A percentile compares a stretch with the other conserved stretches of the same genome.
Conservation (phyloP, 2,113 vertebrate genomes). For the Pardalotus punctatus region DNA sequence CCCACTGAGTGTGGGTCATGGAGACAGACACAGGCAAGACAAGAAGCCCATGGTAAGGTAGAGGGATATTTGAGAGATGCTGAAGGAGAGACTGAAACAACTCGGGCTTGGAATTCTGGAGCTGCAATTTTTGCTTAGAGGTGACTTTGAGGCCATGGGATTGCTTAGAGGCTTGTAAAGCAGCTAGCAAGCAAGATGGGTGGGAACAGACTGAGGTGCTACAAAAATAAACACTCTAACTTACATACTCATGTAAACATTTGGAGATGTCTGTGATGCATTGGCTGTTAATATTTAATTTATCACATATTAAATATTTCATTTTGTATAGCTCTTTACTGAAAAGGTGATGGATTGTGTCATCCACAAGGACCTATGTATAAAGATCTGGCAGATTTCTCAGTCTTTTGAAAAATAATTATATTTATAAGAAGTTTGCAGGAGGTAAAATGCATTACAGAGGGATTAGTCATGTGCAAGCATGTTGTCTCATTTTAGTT, state of each 20-base stretch:
- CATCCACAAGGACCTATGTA: not conserved
- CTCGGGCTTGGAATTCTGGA: not conserved
- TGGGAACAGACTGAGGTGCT: not conserved
- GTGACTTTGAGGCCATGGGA: not conserved
- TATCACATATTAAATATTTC: slow-evolving; percentile 46
- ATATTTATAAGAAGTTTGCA: not conserved
- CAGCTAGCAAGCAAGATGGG: not conserved
- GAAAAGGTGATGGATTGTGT: slow-evolving; percentile 12
- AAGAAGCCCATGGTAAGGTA: not conserved
- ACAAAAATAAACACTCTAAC: not conserved
- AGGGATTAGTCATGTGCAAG: slow-evolving; percentile 19
- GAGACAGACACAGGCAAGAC: not conserved
- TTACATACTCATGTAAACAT: not conserved
- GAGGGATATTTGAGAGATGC: not conserved
- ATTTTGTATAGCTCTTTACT: slow-evolving; percentile 23
- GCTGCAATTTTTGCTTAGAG: not conserved
- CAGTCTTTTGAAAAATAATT: not conserved
- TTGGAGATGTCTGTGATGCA: slow-evolving; percentile 5
- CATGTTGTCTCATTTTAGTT: not conserved
- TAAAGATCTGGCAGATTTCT: slow-evolving; percentile 16
- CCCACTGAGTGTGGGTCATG: not conserved
- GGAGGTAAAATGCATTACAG: slow-evolving; percentile 18
- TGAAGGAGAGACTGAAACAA: not conserved
- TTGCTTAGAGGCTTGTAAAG: not conserved
- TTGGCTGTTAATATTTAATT: slow-evolving; percentile 52